phyloP scores from a whole-genome alignment of 2,797 vertebrate species.

The Melanotaenia boesemani region DNA sequence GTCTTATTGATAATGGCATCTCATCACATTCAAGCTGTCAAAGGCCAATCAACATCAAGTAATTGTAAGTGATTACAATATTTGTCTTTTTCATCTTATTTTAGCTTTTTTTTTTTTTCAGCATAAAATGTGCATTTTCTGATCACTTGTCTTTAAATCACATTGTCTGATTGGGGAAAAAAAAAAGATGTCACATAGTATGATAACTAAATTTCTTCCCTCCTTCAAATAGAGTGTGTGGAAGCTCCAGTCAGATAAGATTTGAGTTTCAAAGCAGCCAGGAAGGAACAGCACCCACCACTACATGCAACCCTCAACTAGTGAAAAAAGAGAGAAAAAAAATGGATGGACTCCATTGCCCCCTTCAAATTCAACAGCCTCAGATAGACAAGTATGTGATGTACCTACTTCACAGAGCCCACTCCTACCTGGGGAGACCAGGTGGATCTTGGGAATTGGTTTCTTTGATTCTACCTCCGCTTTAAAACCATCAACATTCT shows the following conservation, averaged over 20 bases:
- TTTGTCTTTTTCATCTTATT: background rate
- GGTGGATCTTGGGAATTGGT: slow-evolving; percentile 11
- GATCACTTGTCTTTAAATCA: slow-evolving; percentile 1
- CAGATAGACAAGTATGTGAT: slow-evolving; percentile 44
- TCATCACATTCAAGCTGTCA: slow-evolving; percentile 5
- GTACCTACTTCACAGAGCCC: slow-evolving; percentile 49
- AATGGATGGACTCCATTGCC: slow-evolving; percentile 17
- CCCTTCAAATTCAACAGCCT: slow-evolving; percentile 42
- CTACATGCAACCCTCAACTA: slow-evolving; percentile 23
- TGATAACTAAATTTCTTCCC: slow-evolving; percentile 3
- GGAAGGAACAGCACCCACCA: slow-evolving; percentile 7
- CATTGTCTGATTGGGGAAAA: background rate
- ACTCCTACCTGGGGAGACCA: slow-evolving; percentile 33
- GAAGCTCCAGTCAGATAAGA: slow-evolving; percentile 41
- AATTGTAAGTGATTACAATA: background rate
- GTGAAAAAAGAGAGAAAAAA: slow-evolving; percentile 7
- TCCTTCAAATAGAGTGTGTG: slow-evolving; percentile 43
- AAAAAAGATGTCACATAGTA: slow-evolving; percentile 8
- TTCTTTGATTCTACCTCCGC: slow-evolving; percentile 46
- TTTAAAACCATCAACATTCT: slow-evolving; percentile 46
- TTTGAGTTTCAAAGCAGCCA: slow-evolving; percentile 52
- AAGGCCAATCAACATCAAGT: slow-evolving; percentile 11
- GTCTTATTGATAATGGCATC: slow-evolving; percentile 13
- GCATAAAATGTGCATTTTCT: background rate
- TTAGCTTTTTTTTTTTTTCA: background rate